Evolutionary conservation across 2,888 invertebrate genomes (phyloP), one percentile per base, ranked within the genome.

Genomic region (Orchesellides sinensis): DNA sequence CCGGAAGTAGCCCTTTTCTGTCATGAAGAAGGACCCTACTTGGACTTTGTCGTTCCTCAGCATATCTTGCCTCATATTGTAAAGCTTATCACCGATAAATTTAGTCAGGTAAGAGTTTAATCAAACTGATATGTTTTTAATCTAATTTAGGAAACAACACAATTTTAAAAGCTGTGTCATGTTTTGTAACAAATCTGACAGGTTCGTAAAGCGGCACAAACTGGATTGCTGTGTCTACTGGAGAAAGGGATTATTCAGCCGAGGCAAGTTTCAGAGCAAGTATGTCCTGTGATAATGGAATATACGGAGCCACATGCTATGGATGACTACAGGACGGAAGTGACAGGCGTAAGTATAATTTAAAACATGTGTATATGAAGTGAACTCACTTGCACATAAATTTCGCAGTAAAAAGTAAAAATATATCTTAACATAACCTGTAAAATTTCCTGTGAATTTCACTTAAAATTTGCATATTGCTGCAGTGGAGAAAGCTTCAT

Each of bases 191-290:
- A 8, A n/a, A 66, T 47, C 52, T 49, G 25, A 52, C n/a, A 94
- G 92, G 93, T 94, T 56, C 92, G 94, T 69, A 93, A 93, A 89
- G 92, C 92, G 56, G 93, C 94, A 52, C 93, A 94, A 86, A 91
- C 92, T 12, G 92, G 93, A 8, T 90, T 95, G 35, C 89, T 94
- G 84, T 91, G 92, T 47, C 90, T 95, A 54, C 90, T 94, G 88
- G 93, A 94, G 89, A 92, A 93, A 84, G 92, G 92, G 69, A 91
- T 94, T 54, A 91, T 94, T 73, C 92, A 92, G 61, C 90, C 91
- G 89, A 91, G 90, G 73, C 92, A 93, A 88, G 92, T 93, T 70
- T 93, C 94, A 89, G 91, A 92, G 61, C 92, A 92, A 89, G 92
- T 94, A 61, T 93, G 93, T 88, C 93, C 93, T 12, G 92, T 92